These are phyloP conservation scores for Hippocampus barbouri DNA, from an alignment of 2,113 vertebrate species.

Conservation along the genomic window DNA sequence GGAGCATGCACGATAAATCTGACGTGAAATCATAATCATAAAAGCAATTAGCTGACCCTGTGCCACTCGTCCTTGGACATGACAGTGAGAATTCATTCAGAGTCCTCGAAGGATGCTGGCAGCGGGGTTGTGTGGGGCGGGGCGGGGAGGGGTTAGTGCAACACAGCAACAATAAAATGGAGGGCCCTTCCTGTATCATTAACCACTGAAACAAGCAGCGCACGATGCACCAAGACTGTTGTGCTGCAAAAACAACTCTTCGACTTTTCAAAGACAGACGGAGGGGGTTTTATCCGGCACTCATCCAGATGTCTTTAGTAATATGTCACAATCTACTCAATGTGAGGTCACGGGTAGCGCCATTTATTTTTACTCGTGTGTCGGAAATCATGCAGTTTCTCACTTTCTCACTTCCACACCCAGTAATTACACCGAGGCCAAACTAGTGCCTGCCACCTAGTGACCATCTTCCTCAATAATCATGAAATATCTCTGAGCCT, in stretches of 20 bases:
- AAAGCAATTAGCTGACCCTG: conserved; percentile 83
- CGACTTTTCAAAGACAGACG: conserved; percentile 41
- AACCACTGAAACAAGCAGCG: conserved; percentile 69
- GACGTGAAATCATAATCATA: conserved; percentile 82
- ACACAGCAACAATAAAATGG: conserved; percentile 78
- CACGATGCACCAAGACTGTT: conserved; percentile 48
- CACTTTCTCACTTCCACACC: conserved; percentile 52
- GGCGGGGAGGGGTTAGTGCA: conserved; percentile 59
- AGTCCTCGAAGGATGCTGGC: conserved; percentile 72
- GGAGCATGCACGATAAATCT: conserved; percentile 79
- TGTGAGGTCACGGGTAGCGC: conserved; percentile 23
- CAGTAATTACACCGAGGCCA: conserved; percentile 64
- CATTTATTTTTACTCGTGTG: conserved; percentile 27
- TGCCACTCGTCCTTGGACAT: conserved; percentile 77
- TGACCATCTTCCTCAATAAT: conserved; percentile 77
- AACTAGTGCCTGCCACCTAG: conserved; percentile 75
- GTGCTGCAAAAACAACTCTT: conserved; percentile 53
- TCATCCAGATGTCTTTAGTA: conserved; percentile 15
- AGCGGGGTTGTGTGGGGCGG: conserved; percentile 49
- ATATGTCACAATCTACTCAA: conserved; percentile 29
- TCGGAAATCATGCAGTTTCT: conserved; percentile 29
- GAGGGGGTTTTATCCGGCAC: background rate
- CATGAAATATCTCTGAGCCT: conserved; percentile 74
- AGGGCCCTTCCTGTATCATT: conserved; percentile 74
- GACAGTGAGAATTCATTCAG: conserved; percentile 78